Conservation (phyloP, 2,888 invertebrate genomes). For the Ceramica pisi region DNA sequence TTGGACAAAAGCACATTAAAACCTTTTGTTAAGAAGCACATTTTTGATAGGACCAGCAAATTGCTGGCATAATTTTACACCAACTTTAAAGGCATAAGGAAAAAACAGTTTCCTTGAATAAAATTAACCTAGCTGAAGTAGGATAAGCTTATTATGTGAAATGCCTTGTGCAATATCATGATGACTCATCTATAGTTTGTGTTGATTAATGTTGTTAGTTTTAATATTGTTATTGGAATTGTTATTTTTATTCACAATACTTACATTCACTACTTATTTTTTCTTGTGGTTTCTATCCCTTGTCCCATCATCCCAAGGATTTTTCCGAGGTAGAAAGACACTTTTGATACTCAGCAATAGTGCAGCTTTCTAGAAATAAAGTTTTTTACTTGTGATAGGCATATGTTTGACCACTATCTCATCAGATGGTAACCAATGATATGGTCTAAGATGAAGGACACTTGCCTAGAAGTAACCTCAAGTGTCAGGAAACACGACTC, state of each 20-base stretch:
- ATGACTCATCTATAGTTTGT: slow-evolving; percentile 20
- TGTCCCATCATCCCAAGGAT: neutral
- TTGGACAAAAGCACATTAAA: neutral
- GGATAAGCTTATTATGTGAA: neutral
- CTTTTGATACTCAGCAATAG: neutral
- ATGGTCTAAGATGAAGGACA: too few relatives aligned
- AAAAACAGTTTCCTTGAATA: neutral
- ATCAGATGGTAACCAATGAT: too few relatives aligned
- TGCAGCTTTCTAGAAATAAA: neutral
- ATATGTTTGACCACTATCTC: too few relatives aligned
- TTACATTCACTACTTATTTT: neutral
- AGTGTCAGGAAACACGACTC: too few relatives aligned
- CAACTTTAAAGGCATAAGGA: neutral
- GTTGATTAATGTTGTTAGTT: slow-evolving; percentile 5
- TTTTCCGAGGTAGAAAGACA: neutral
- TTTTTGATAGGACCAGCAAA: too few relatives aligned
- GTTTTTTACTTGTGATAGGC: too few relatives aligned
- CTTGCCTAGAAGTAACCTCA: too few relatives aligned
- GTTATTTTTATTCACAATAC: neutral
- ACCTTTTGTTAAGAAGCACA: neutral
- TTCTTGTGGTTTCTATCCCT: neutral
- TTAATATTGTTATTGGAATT: slow-evolving; percentile 12
- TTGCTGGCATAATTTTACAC: too few relatives aligned
- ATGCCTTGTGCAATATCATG: slow-evolving; percentile 28
- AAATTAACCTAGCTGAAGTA: neutral